A percentile compares a stretch with the other conserved stretches of the same genome.
Evolutionary conservation across 2,888 invertebrate species (phyloP).

Genomic region (Catocala nupta): DNA sequence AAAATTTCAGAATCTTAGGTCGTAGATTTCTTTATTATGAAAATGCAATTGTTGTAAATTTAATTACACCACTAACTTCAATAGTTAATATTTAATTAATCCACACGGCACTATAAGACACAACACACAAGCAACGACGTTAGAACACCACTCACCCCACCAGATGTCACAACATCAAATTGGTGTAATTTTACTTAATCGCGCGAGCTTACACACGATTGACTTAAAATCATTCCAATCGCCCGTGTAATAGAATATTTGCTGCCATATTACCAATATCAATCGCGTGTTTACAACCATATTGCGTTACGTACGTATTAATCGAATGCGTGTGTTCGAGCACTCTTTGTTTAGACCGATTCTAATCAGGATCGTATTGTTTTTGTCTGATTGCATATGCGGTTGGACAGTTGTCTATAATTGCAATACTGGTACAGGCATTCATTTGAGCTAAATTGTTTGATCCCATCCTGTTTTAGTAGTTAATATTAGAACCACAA

Average conservation of each 20-base stretch:
- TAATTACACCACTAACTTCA: too few species aligned
- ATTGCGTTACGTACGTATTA: slow-evolving; percentile 13
- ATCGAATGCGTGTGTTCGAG: slow-evolving; percentile 10
- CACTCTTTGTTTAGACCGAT: slow-evolving; percentile 20
- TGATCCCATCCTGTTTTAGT: neutral
- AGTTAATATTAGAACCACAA: neutral
- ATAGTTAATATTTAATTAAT: too few species aligned
- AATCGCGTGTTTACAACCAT: slow-evolving; percentile 10
- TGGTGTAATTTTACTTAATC: slow-evolving; percentile 25
- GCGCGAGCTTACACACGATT: slow-evolving; percentile 30
- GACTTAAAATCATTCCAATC: slow-evolving; percentile 35
- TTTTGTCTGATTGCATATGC: slow-evolving; percentile 14
- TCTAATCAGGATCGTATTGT: slow-evolving; percentile 21
- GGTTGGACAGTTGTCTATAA: slow-evolving; percentile 7
- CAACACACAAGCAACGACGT: too few species aligned
- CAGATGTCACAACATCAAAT: slow-evolving; percentile 30
- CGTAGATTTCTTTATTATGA: too few species aligned
- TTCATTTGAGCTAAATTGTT: slow-evolving; percentile 2
- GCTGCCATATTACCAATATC: slow-evolving; percentile 20
- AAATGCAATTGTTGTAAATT: too few species aligned
- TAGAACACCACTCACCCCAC: neutral
- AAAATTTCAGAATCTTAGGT: too few species aligned
- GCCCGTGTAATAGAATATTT: slow-evolving; percentile 39
- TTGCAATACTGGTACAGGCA: neutral
- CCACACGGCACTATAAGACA: too few species aligned